A percentile compares a stretch with the other conserved stretches of the same genome.
These are phyloP conservation scores for Cephalophus harveyi DNA, from an alignment of 2,113 vertebrate genomes.

Conservation along the genomic window DNA sequence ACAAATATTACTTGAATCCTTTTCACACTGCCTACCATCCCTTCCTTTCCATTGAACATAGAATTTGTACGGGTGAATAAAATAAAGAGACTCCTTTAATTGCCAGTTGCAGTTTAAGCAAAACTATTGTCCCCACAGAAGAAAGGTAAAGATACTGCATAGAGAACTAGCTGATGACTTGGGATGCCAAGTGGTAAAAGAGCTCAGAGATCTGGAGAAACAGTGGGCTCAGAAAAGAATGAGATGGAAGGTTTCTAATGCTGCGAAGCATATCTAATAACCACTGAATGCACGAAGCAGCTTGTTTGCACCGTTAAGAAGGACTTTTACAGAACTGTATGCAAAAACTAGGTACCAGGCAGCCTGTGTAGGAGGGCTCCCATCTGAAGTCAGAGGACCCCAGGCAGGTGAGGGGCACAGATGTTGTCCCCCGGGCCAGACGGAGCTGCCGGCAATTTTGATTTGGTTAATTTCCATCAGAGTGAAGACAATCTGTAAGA, in stretches of 20 bases:
- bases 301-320: neutral
- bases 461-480: neutral
- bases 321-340: neutral
- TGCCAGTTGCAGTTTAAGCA: neutral
- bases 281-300: neutral
- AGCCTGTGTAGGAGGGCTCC: neutral
- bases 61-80: neutral
- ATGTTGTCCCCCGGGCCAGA: neutral
- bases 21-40: neutral
- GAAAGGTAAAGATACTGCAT: neutral
- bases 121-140: neutral
- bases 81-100: neutral
- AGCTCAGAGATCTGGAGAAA: neutral
- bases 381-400: neutral
- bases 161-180: neutral
- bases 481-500: neutral
- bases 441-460: neutral
- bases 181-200: neutral
- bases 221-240: neutral
- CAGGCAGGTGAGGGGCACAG: neutral
- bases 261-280: neutral
- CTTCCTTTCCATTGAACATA: neutral
- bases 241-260: neutral
- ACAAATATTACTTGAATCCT: neutral
- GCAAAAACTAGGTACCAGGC: neutral